phyloP scores from a whole-genome alignment of 2,113 vertebrate species.

The Chamaea fasciata region DNA sequence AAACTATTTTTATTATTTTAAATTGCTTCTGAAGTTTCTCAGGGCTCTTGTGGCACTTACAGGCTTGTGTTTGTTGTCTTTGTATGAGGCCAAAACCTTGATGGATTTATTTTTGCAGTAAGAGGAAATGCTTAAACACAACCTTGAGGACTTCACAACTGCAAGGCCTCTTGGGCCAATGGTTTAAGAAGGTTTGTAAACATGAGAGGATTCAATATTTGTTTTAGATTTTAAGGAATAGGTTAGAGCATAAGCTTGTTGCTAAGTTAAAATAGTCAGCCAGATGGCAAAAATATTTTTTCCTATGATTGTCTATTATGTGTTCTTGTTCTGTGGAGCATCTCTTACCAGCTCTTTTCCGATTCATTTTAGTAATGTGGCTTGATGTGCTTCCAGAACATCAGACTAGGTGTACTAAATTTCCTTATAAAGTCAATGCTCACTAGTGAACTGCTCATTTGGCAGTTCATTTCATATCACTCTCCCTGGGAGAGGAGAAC shows the following conservation, averaged over 20 bases:
- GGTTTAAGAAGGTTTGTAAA: constrained; percentile 21
- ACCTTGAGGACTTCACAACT: background rate
- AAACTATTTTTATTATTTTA: background rate
- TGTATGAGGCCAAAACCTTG: constrained; percentile 12
- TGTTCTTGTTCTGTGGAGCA: background rate
- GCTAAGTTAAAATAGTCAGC: background rate
- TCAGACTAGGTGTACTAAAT: background rate
- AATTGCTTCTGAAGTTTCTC: constrained; percentile 6
- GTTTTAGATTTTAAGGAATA: constrained; percentile 11
- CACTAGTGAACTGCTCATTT: background rate
- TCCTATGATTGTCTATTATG: background rate
- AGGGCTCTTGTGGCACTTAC: background rate
- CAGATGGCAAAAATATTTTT: background rate
- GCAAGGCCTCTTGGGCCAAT: background rate
- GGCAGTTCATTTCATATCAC: background rate
- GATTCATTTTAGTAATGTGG: background rate
- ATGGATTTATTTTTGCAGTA: constrained; percentile 3
- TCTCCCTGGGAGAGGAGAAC: background rate
- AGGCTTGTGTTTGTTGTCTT: background rate
- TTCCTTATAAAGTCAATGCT: background rate
- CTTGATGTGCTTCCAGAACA: background rate
- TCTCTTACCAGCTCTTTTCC: background rate
- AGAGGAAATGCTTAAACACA: constrained; percentile 27
- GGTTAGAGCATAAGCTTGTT: background rate
- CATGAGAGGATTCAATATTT: constrained; percentile 16